phyloP scores from a whole-genome alignment of 2,888 invertebrate species.

The Brachyopa scutellaris region DNA sequence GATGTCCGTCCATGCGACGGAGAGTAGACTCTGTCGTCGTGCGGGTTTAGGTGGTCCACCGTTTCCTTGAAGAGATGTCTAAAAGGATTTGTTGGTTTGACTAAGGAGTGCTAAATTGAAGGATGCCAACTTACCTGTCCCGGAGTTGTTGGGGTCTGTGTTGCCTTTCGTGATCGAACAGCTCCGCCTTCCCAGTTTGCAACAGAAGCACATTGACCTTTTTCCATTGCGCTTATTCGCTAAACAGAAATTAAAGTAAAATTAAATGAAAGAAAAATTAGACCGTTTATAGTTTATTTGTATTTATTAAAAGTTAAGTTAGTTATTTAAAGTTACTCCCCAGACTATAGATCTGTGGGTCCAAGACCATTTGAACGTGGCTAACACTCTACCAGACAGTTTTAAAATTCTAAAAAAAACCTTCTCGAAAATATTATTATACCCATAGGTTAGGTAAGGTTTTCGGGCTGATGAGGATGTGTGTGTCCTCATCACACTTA shows the following conservation, averaged over 20 bases:
- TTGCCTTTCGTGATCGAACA: slow-evolving; percentile 85
- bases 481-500: too few species aligned
- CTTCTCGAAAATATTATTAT: too few species aligned
- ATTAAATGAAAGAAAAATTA: slow-evolving; percentile 10
- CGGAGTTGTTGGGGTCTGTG: slow-evolving; percentile 82
- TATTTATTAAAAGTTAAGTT: too few species aligned
- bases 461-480: too few species aligned
- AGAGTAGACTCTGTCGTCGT: slow-evolving; percentile 81
- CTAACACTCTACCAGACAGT: too few species aligned
- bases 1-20: slow-evolving; percentile 86
- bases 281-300: too few species aligned
- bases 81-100: slow-evolving; percentile 15
- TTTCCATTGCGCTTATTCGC: slow-evolving; percentile 86
- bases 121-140: slow-evolving; percentile 78
- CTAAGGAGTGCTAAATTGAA: slow-evolving; percentile 13
- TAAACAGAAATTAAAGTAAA: slow-evolving; percentile 75
- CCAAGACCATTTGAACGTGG: too few species aligned
- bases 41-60: slow-evolving; percentile 81
- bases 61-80: slow-evolving; percentile 82
- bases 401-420: too few species aligned
- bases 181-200: slow-evolving; percentile 86
- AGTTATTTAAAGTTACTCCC: too few species aligned
- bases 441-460: too few species aligned
- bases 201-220: slow-evolving; percentile 86
- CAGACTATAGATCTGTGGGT: too few species aligned